Evolutionary conservation across 1,140 invertebrate species (phyloP).

Genomic region (Scaptomyza graminum): DNA sequence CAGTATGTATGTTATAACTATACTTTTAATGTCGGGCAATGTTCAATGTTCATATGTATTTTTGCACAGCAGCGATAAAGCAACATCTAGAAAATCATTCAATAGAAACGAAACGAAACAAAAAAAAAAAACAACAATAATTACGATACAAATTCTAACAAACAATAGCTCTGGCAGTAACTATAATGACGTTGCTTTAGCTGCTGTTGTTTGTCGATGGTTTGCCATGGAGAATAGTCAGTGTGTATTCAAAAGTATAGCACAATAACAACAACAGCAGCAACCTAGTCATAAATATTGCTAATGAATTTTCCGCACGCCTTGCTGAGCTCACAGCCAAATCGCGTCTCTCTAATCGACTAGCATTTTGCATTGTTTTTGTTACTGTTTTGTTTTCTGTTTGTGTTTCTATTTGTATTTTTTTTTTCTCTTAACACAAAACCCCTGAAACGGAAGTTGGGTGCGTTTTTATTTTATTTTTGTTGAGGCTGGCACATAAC

Average conservation of each 20-base stretch:
- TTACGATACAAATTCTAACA: constrained; percentile 47
- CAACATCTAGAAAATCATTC: constrained; percentile 9
- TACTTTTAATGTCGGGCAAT: constrained; percentile 3
- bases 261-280: constrained; percentile 37
- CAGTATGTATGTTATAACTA: constrained; percentile 1
- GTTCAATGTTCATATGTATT: constrained; percentile 25
- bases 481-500: constrained; percentile 53
- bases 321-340: constrained; percentile 68
- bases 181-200: constrained; percentile 61
- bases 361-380: constrained; percentile 44
- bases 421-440: constrained; percentile 2
- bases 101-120: too few species aligned
- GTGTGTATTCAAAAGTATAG: constrained; percentile 55
- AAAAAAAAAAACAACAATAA: constrained; percentile 13
- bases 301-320: constrained; percentile 81
- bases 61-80: constrained; percentile 38
- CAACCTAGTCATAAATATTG: constrained; percentile 74
- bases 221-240: constrained; percentile 72
- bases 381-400: constrained; percentile 5
- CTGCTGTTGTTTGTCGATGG: constrained; percentile 34
- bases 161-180: constrained; percentile 50
- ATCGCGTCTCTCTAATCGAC: constrained; percentile 44
- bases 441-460: constrained; percentile 65
- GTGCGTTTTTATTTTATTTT: constrained; percentile 50
- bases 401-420: background rate